Evolutionary conservation across 1,140 invertebrate species (phyloP), one percentile per base, ranked within the genome.

Genomic region (Holotrichia oblita): DNA sequence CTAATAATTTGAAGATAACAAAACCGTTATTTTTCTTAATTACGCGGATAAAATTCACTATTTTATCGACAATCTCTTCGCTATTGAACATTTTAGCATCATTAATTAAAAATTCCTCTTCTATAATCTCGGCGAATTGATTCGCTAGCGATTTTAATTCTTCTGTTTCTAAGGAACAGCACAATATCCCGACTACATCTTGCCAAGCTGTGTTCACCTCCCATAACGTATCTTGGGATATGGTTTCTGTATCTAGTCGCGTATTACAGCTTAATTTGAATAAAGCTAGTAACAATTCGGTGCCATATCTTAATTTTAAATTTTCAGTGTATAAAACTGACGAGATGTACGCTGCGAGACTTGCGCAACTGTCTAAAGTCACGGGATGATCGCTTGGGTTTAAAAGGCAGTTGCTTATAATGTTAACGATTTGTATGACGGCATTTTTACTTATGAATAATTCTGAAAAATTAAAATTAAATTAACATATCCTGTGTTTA

Each of bases 121-220:
- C 72, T 77, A 86, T 81, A 9, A 86, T 81, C 61, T 85, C 81
- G 0, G 87, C 82, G 78, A 88, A 85, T 73, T 83, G 81, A 24
- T 84, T 81, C 3, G 86, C 85, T 79, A 17, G 85, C 79, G 61
- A 83, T 86, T 59, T 59, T 40, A 83, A 81, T 78, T 85, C 86
- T 40, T 79, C 76, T 6, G 78, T 24, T 3, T 85, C 73, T 7
- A 85, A 64, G 0, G 73, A 76, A 10, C 80, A 41, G 24, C 83
- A 79, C 17, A 87, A 83, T 42, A 83, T 78, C 6, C 85, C 86
- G n/a, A 89, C 74, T n/a, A 86, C 86, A 85, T 89, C 88, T 83
- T 89, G 87, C 89, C 89, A 90, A 42, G 88, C 88, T n/a, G 88
- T 89, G 20, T 87, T 89, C 4, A 89, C 83, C 82, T 90, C 89